Base-by-base conservation (phyloP, 2,888 invertebrate genomes). In the Ditylenchus weischeri region DNA sequence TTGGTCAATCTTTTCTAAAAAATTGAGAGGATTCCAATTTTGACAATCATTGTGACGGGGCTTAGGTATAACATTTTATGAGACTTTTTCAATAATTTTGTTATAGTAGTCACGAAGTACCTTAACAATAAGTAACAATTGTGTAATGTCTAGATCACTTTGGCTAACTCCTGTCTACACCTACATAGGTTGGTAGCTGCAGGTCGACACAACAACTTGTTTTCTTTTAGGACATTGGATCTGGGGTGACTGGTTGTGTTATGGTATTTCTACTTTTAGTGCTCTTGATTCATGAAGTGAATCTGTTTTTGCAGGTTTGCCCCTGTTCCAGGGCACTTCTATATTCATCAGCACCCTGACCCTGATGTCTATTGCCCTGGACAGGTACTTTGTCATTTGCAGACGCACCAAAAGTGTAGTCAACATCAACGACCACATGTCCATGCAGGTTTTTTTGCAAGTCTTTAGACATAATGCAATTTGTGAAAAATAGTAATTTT, bases 281-380 rank as follows among this genome's bases (percentile, higher is more conserved):
- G 8, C 15, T 8, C 43, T 15, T 13, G 43, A 43, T 15, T 6
- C 11, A 43, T 43, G 11, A 4, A 29, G 29, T 29, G 5, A 29
- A 29, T 8, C 43, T 10, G 15, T 43, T 43, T 13, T 43, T 43
- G 3, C 43, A 23, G 86, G 94, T 79, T 91, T 93, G 74, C 90
- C 95, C 65, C 92, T 91, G 85, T 90, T 92, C 68, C 76, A 78
- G 70, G 94, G 68, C 65, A 91, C 92, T 80, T 92, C 92, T 84
- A 93, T 98, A 76, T 98, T 95, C 87, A 93, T 96, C 83, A 93
- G 93, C 71, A 94, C 95, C 0, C 87, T 96, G 79, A 96, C 96
- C 7, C 88, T 98, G 72, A 95, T 93, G 77, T 92, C 94, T 75
- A 96, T 98, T 78, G 96, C 96, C 62, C 90, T 96, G 70, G 96